Evolutionary conservation across 2,113 vertebrate genomes (phyloP).

Genomic region (Poicephalus meyeri): DNA sequence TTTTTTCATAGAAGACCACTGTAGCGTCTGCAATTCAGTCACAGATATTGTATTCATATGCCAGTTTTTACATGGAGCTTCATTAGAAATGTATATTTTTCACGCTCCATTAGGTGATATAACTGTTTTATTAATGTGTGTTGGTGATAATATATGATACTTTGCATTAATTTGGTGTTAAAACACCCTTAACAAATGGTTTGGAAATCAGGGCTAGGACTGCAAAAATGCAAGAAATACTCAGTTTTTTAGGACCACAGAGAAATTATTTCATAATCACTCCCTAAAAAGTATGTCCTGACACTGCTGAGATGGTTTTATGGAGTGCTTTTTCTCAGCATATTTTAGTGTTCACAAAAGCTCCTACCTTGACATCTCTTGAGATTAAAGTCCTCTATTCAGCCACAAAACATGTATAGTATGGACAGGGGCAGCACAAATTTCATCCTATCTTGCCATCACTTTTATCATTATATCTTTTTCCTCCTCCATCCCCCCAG

Average conservation of each 20-base stretch:
- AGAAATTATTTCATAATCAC: neutral
- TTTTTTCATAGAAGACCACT: neutral
- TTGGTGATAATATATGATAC: neutral
- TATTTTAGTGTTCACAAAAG: neutral
- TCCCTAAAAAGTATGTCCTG: neutral
- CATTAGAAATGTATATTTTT: neutral
- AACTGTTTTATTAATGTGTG: neutral
- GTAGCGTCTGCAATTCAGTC: neutral
- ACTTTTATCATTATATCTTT: neutral
- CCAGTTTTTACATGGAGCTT: neutral
- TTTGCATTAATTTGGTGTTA: neutral
- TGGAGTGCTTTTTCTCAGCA: neutral
- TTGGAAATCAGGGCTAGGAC: neutral
- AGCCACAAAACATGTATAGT: neutral
- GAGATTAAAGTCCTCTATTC: neutral
- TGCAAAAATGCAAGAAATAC: neutral
- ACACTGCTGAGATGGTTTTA: neutral
- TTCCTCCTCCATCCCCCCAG: neutral
- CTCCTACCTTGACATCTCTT: neutral
- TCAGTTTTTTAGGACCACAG: neutral
- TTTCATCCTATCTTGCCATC: neutral
- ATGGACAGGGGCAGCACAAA: neutral
- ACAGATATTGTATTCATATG: neutral
- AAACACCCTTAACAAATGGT: neutral
- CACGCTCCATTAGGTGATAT: neutral